These are phyloP conservation scores for Muricea muricata DNA, from an alignment of 92 coral and sea anemone species.

Conservation along the genomic window DNA sequence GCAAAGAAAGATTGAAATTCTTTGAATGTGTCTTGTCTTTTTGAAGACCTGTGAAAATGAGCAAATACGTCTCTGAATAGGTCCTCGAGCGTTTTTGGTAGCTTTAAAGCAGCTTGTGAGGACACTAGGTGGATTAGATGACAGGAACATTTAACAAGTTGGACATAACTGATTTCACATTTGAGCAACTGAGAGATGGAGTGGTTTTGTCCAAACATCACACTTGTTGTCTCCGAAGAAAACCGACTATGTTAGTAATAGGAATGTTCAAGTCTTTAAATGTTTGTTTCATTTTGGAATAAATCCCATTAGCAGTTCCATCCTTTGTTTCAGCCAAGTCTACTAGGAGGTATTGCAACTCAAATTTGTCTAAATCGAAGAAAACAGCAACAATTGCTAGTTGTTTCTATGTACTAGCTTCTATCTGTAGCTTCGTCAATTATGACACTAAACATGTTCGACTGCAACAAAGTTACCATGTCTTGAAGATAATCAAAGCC, in stretches of 20 bases:
- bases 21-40: conserved; percentile 60
- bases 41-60: conserved; percentile 64
- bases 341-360: not conserved
- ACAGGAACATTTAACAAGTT: not conserved
- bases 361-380: not conserved
- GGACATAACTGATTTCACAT: not conserved
- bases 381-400: conserved; percentile 3
- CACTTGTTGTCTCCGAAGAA: conserved; percentile 5
- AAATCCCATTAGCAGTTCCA: conserved; percentile 3
- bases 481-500: conserved; percentile 7
- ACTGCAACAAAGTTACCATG: conserved; percentile 2
- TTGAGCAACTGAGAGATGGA: not conserved
- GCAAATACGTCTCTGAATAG: conserved; percentile 40
- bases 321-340: not conserved
- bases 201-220: not conserved
- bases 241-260: not conserved
- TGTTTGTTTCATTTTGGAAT: not conserved
- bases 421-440: conserved; percentile 3
- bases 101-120: conserved; percentile 2
- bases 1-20: conserved; percentile 52
- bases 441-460: conserved; percentile 8
- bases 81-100: conserved; percentile 1
- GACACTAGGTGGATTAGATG: conserved; percentile 2
- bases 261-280: not conserved
- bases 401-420: not conserved